A percentile compares a stretch with the other conserved stretches of the same genome.
These are phyloP conservation scores for Sebastes kiyomatsui DNA, from an alignment of 2,797 vertebrate genomes.

Conservation along the genomic window DNA sequence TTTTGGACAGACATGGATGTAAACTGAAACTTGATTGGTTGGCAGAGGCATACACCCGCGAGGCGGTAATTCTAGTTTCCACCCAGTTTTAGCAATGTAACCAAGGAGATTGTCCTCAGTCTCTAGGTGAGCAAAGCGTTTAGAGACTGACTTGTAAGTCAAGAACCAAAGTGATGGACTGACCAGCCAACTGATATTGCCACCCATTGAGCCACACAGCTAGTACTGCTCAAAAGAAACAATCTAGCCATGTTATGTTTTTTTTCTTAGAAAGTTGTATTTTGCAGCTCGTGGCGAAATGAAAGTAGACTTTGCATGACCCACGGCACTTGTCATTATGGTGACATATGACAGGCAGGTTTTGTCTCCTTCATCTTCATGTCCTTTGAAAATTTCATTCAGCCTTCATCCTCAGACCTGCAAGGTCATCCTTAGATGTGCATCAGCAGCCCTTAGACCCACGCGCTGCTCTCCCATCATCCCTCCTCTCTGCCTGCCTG, in stretches of 20 bases:
- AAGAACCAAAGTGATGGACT: not conserved
- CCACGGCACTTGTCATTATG: conserved; percentile 55
- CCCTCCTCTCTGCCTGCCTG: conserved; percentile 55
- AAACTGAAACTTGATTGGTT: no score
- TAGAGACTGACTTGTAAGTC: not conserved
- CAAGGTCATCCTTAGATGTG: conserved; percentile 78
- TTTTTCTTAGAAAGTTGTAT: not conserved
- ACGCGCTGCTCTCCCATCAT: conserved; percentile 64
- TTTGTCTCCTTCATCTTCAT: conserved; percentile 63
- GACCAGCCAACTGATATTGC: not conserved
- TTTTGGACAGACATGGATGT: no score
- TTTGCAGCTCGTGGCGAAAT: conserved; percentile 22
- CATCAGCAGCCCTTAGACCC: conserved; percentile 64
- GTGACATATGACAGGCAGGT: conserved; percentile 69
- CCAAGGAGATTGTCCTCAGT: no score
- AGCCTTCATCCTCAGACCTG: conserved; percentile 67
- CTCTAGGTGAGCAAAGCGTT: no score
- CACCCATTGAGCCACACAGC: not conserved
- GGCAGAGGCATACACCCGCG: no score
- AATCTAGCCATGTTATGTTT: not conserved
- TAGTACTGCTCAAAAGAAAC: not conserved
- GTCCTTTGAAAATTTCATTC: conserved; percentile 68
- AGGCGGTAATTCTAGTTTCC: no score
- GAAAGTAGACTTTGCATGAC: conserved; percentile 50
- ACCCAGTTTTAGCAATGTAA: no score